phyloP scores from a whole-genome alignment of 2,888 invertebrate genomes.

The Dexiosoma caninum region DNA sequence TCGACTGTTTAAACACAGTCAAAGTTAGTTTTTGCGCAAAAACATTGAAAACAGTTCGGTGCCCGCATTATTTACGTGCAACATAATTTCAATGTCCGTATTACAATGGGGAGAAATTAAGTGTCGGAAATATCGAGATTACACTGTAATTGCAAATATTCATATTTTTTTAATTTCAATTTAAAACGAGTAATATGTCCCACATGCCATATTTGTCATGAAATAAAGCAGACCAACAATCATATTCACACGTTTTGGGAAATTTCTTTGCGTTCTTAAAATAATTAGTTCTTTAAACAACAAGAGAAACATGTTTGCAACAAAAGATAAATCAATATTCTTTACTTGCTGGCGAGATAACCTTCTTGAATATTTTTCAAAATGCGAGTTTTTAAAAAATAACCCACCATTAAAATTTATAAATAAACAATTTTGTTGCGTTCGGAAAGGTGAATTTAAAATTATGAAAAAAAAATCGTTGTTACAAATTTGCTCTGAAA shows the following conservation, averaged over 20 bases:
- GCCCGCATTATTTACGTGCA: no score
- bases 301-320: not conserved
- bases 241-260: conserved; percentile 29
- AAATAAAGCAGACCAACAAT: not conserved
- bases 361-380: not conserved
- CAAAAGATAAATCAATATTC: not conserved
- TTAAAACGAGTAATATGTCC: not conserved
- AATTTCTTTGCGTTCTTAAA: not conserved
- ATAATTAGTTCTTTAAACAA: not conserved
- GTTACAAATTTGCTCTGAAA: not conserved
- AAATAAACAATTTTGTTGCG: not conserved
- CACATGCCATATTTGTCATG: not conserved
- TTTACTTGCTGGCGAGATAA: not conserved
- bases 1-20: no score
- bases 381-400: not conserved
- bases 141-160: no score
- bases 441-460: not conserved
- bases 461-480: not conserved
- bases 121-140: no score
- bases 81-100: no score
- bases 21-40: no score
- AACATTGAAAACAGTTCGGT: no score
- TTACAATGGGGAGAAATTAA: no score
- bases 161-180: not conserved
- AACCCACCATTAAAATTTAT: not conserved